These are phyloP conservation scores for Siniperca scherzeri DNA, from an alignment of 2,797 vertebrate species.

Conservation along the genomic window DNA sequence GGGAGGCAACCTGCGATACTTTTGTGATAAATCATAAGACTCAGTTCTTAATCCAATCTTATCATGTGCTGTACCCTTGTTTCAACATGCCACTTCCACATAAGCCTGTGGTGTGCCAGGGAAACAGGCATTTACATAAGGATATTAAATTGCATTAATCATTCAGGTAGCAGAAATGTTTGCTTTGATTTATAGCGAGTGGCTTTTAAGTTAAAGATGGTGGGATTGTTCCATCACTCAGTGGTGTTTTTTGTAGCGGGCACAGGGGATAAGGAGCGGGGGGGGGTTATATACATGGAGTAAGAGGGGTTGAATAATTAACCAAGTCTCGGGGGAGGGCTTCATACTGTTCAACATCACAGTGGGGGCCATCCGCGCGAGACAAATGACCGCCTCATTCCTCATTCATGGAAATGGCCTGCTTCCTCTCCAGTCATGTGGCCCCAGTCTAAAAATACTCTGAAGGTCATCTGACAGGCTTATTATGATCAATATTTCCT, in stretches of 20 bases:
- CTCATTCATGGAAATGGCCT: conserved; percentile 81
- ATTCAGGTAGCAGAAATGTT: conserved; percentile 58
- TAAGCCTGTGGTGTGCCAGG: conserved; percentile 9
- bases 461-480: conserved; percentile 83
- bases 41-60: conserved; percentile 23
- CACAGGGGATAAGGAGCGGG: conserved; percentile 49
- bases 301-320: conserved; percentile 72
- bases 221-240: conserved; percentile 69
- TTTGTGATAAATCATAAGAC: conserved; percentile 35
- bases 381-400: conserved; percentile 73
- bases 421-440: conserved; percentile 74
- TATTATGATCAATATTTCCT: conserved; percentile 82
- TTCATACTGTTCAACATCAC: conserved; percentile 60
- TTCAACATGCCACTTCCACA: conserved; percentile 22
- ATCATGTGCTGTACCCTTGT: not conserved
- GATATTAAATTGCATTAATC: conserved; percentile 72
- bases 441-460: conserved; percentile 84
- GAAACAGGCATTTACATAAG: conserved; percentile 54
- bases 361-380: conserved; percentile 31
- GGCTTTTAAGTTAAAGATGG: conserved; percentile 72
- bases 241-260: conserved; percentile 59
- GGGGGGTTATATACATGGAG: conserved; percentile 12
- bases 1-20: not conserved
- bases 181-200: conserved; percentile 74
- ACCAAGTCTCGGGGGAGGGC: conserved; percentile 59